Percentiles rank a stretch among this genome's conserved stretches.
These are phyloP conservation scores for Uria lomvia DNA, from an alignment of 2,113 vertebrate species.

Conservation along the genomic window DNA sequence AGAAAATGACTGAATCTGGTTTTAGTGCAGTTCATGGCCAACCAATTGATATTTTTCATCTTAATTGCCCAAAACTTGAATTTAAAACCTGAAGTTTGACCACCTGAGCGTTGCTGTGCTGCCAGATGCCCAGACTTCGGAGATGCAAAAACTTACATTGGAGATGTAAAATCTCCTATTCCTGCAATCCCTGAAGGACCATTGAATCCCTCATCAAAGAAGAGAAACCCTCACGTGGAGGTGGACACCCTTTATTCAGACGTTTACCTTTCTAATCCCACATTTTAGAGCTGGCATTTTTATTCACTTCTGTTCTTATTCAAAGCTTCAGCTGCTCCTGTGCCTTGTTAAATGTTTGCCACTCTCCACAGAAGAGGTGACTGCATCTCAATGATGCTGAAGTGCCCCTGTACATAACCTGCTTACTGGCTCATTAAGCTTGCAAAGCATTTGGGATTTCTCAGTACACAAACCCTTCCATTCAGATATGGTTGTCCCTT, in stretches of 20 bases:
- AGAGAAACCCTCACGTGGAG: not conserved
- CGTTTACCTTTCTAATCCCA: not conserved
- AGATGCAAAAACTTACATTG: not conserved
- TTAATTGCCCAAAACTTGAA: not conserved
- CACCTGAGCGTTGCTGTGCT: not conserved
- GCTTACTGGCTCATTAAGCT: not conserved
- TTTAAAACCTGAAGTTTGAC: not conserved
- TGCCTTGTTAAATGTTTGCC: not conserved
- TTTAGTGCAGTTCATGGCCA: not conserved
- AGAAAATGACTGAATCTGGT: not conserved
- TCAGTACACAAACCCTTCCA: not conserved
- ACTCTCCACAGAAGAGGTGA: not conserved
- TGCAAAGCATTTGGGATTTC: conserved; percentile 25
- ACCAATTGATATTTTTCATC: not conserved
- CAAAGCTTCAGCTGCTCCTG: not conserved
- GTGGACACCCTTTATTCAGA: not conserved
- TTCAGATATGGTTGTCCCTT: not conserved
- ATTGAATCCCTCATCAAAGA: not conserved
- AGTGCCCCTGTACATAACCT: not conserved
- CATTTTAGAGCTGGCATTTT: not conserved
- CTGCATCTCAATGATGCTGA: conserved; percentile 34
- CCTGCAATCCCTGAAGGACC: not conserved
- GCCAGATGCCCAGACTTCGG: not conserved
- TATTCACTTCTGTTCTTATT: not conserved
- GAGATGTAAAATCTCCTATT: not conserved